Evolutionary conservation across 2,888 invertebrate genomes (phyloP).

Genomic region (Andricus quercusramuli): DNA sequence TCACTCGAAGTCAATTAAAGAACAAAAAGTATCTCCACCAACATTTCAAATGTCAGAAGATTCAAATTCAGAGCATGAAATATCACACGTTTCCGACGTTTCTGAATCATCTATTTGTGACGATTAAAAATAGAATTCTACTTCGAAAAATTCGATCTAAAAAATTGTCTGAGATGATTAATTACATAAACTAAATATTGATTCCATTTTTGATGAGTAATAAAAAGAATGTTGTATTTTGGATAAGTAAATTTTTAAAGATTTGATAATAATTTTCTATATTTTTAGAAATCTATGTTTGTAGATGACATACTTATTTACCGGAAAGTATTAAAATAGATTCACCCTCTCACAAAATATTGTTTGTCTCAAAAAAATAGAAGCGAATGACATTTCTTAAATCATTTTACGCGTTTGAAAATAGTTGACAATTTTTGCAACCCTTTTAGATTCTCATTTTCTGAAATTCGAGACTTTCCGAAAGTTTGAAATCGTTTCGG

Average conservation of each 20-base stretch:
- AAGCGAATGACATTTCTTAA: too few relatives aligned
- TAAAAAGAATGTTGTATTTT: not conserved
- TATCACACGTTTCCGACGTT: not conserved
- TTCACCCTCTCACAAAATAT: not conserved
- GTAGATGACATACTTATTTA: not conserved
- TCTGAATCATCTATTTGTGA: not conserved
- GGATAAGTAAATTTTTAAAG: not conserved
- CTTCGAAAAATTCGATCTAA: not conserved
- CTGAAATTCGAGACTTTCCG: not conserved
- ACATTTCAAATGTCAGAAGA: not conserved
- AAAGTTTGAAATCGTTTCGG: not conserved
- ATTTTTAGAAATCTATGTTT: not conserved
- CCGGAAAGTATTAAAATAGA: not conserved
- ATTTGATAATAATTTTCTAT: not conserved
- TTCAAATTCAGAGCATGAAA: not conserved
- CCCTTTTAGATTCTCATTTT: not conserved
- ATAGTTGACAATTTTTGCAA: too few relatives aligned
- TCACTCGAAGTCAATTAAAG: not conserved
- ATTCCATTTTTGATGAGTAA: not conserved
- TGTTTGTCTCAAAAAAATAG: not conserved
- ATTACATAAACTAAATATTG: not conserved
- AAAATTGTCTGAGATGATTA: not conserved
- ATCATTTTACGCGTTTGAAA: too few relatives aligned
- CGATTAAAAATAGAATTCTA: not conserved
- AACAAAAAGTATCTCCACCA: not conserved